These are phyloP conservation scores for Halocynthia aurantium DNA, from an alignment of 23 tunicate species.

Conservation along the genomic window DNA sequence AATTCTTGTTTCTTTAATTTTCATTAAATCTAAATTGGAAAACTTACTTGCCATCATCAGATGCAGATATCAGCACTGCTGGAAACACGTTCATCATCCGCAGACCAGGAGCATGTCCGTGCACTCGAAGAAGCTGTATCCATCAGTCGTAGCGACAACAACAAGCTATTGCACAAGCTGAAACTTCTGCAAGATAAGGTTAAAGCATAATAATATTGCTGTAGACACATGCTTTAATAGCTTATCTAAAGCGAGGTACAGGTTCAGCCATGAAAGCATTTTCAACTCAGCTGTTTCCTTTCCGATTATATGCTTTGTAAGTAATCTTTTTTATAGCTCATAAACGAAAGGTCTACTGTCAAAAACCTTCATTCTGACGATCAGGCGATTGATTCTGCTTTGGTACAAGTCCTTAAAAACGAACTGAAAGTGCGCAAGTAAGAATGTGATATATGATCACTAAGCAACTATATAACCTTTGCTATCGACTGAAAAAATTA, in stretches of 20 bases:
- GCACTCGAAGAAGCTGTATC: slow-evolving; percentile 40
- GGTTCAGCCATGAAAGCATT: too few species aligned
- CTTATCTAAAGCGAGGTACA: too few species aligned
- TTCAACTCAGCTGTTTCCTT: too few species aligned
- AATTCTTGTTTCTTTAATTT: not conserved
- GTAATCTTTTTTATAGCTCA: too few species aligned
- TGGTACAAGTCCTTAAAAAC: slow-evolving; percentile 7
- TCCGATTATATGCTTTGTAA: too few species aligned
- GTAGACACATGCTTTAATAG: too few species aligned
- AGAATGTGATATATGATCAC: not conserved
- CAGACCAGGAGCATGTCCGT: slow-evolving; percentile 34
- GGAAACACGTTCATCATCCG: slow-evolving; percentile 28
- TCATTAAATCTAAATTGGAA: not conserved
- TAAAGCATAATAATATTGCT: not conserved
- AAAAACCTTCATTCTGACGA: not conserved
- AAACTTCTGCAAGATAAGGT: slow-evolving; percentile 39
- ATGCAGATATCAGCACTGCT: slow-evolving; percentile 48
- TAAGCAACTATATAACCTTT: not conserved
- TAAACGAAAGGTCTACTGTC: not conserved
- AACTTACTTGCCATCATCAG: slow-evolving; percentile 5
- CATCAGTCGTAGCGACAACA: slow-evolving; percentile 14
- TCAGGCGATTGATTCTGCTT: not conserved
- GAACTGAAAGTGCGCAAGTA: slow-evolving; percentile 20
- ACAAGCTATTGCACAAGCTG: slow-evolving; percentile 10
- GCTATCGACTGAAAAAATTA: not conserved